Evolutionary conservation across 2,888 invertebrate genomes (phyloP), one percentile per base, ranked within the genome.

Genomic region (Eupithecia subumbrata): DNA sequence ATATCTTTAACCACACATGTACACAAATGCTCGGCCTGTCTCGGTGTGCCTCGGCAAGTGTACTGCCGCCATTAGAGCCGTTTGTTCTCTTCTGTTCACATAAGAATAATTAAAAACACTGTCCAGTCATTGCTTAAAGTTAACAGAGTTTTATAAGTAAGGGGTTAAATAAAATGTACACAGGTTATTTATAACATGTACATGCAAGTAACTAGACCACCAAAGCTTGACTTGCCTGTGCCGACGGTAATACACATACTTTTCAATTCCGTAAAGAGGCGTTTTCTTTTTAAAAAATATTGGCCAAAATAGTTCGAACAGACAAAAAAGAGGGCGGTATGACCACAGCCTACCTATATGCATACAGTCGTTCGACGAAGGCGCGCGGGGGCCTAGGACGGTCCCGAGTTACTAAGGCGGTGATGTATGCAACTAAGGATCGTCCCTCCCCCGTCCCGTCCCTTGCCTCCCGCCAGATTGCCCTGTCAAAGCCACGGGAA

Each of bases 111-210:
- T 25, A 60, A 56, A 25, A 22, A 56, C 52, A 25, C 22, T 22
- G 22, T 22, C 11, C 11, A 56, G 56, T 11, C 22, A 60, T 60
- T 60, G 60, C 60, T 60, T 60, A 2, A 25, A 60, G 60, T 25
- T 60, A 5, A 25, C 12, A 60, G 25, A 25, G 4, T 22, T 60
- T 60, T 60, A 60, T 60, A 60, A 14, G 60, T 25, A 60, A 60
- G 60, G 25, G 60, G 22, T 12, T 60, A 60, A 30, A 16, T 79
- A 76, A 79, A 83, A 85, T 84, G 86, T 87, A 88, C 87, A 86
- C 82, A 86, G 80, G 84, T 84, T 87, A 87, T 85, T 83, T 80
- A 86, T 85, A 82, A 88, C 88, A 88, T 84, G 84, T 88, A 86
- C 89, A 90, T 88, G 87, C 90, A 89, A 56, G 85, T 84, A 82